A percentile compares a stretch with the other conserved stretches of the same genome.
phyloP scores from a whole-genome alignment of 2,888 invertebrate species.

The Dryomyza anilis region DNA sequence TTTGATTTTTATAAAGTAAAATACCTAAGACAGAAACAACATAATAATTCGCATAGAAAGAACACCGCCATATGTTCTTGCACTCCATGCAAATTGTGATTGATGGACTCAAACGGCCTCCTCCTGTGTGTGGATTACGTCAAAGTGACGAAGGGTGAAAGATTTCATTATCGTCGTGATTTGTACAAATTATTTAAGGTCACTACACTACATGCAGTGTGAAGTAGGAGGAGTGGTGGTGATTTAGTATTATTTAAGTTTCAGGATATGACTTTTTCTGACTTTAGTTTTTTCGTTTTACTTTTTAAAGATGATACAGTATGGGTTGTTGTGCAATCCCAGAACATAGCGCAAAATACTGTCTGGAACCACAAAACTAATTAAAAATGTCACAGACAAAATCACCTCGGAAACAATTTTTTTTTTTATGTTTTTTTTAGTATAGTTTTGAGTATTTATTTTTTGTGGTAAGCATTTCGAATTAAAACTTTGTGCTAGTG shows the following conservation, averaged over 20 bases:
- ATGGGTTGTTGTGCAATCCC: no score
- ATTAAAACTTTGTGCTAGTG: slow-evolving; percentile 4
- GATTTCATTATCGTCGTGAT: slow-evolving; percentile 36
- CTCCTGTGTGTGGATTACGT: slow-evolving; percentile 6
- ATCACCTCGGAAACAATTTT: not conserved
- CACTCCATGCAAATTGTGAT: slow-evolving; percentile 37
- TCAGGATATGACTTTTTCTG: no score
- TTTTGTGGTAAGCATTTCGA: slow-evolving; percentile 2
- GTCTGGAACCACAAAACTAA: slow-evolving; percentile 24
- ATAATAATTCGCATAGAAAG: not conserved
- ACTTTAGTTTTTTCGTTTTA: no score
- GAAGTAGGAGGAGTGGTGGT: not conserved
- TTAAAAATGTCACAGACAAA: slow-evolving; percentile 24
- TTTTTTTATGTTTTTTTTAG: no score
- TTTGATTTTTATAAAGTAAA: no score
- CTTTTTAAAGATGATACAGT: no score
- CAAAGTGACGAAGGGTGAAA: slow-evolving; percentile 29
- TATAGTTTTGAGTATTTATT: not conserved
- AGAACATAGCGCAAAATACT: not conserved
- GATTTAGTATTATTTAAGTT: no score
- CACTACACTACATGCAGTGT: slow-evolving; percentile 14
- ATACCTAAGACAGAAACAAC: no score
- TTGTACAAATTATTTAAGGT: slow-evolving; percentile 36
- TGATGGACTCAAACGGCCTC: slow-evolving; percentile 31
- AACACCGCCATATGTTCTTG: slow-evolving; percentile 33